phyloP scores from a whole-genome alignment of 2,888 invertebrate species.

The Pammene aurita region DNA sequence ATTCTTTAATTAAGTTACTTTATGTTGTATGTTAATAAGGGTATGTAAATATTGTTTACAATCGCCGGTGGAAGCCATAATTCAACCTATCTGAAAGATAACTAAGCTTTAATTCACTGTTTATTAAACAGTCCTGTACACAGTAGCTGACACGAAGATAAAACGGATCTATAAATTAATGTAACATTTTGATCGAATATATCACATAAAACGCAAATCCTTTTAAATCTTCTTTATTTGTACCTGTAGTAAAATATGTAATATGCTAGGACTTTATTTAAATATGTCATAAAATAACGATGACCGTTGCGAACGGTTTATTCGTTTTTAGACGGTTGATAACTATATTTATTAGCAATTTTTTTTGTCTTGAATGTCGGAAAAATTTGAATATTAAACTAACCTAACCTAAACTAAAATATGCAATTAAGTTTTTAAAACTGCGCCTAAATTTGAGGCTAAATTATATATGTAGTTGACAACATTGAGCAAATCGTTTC shows the following conservation, averaged over 20 bases:
- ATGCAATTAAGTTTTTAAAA: not conserved
- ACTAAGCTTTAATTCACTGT: slow-evolving; percentile 43
- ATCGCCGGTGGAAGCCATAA: slow-evolving; percentile 50
- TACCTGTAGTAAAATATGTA: not conserved
- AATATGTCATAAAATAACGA: not conserved
- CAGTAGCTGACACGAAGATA: slow-evolving; percentile 14
- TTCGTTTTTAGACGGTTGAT: not conserved
- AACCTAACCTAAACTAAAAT: too few relatives aligned
- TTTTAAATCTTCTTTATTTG: not conserved
- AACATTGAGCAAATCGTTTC: slow-evolving; percentile 18
- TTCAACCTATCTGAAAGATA: slow-evolving; percentile 48
- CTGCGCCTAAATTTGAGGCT: not conserved
- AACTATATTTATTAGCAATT: not conserved
- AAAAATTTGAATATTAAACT: too few relatives aligned
- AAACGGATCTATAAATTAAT: not conserved
- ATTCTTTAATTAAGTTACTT: slow-evolving; percentile 60
- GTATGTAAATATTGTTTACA: slow-evolving; percentile 49
- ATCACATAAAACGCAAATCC: not conserved
- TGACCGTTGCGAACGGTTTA: not conserved
- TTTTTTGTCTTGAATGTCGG: not conserved
- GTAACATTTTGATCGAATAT: not conserved
- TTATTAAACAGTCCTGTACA: slow-evolving; percentile 13
- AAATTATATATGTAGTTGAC: not conserved
- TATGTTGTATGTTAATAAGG: slow-evolving; percentile 54
- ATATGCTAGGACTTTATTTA: slow-evolving; percentile 1